Evolutionary conservation across 2,797 vertebrate species (phyloP).

Genomic region (Mycteria americana): DNA sequence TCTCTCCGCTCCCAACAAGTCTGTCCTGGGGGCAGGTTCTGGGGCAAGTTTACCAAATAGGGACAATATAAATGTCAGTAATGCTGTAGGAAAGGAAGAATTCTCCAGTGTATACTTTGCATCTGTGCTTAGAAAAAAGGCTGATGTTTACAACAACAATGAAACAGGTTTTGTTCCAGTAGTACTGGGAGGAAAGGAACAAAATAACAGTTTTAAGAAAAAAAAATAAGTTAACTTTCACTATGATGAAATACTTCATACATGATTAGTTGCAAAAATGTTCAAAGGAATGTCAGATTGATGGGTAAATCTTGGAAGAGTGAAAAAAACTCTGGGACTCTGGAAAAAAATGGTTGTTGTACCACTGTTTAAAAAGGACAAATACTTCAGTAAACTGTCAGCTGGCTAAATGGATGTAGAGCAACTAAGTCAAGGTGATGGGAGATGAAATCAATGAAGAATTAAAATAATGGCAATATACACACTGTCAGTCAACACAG

Average conservation of each 20-base stretch:
- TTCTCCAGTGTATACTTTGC: neutral
- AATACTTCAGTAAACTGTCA: neutral
- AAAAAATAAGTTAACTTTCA: neutral
- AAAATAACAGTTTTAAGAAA: neutral
- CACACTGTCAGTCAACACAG: neutral
- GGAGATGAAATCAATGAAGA: neutral
- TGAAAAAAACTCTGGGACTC: neutral
- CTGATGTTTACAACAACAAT: neutral
- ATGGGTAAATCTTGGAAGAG: neutral
- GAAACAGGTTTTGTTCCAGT: neutral
- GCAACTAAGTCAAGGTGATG: neutral
- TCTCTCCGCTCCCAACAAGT: neutral
- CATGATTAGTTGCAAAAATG: neutral
- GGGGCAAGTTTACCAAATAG: neutral
- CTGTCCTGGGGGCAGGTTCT: neutral
- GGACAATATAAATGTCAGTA: neutral
- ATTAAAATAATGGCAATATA: conserved; percentile 14
- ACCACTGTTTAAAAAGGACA: neutral
- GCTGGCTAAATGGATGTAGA: neutral
- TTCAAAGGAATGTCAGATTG: neutral
- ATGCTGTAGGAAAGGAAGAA: neutral
- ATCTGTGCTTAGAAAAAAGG: neutral
- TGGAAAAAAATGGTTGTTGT: neutral
- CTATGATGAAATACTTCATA: neutral
- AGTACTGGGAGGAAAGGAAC: neutral